Conservation (phyloP, 1,140 invertebrate species). For the Piezodorus guildinii region DNA sequence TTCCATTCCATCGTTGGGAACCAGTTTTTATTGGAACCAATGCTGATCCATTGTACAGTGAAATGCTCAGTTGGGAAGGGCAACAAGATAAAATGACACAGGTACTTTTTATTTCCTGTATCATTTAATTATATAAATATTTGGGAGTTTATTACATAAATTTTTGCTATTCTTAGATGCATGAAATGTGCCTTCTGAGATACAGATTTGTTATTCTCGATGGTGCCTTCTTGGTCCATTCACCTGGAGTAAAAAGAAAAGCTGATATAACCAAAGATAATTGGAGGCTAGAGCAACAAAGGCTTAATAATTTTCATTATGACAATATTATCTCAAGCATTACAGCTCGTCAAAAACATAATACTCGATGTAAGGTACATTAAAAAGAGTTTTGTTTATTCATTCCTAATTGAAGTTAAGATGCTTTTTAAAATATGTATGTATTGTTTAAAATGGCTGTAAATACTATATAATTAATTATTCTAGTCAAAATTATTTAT, state of each 20-base stretch:
- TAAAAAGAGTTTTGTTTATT: background rate
- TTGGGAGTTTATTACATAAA: background rate
- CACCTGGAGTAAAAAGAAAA: constrained; percentile 51
- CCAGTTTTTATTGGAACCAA: constrained; percentile 71
- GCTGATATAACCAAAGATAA: constrained; percentile 12
- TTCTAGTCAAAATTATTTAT: background rate
- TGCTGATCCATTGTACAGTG: constrained; percentile 66
- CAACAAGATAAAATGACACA: constrained; percentile 77
- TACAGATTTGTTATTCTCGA: constrained; percentile 65
- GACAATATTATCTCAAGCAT: constrained; percentile 24
- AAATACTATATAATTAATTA: background rate
- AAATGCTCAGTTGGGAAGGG: constrained; percentile 69
- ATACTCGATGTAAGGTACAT: constrained; percentile 69
- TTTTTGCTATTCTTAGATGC: constrained; percentile 46
- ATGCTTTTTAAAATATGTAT: background rate
- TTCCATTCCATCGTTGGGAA: constrained; percentile 67
- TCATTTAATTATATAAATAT: background rate
- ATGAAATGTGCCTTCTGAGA: constrained; percentile 62
- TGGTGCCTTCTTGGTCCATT: constrained; percentile 65
- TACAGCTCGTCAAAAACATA: constrained; percentile 28
- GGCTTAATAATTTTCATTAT: constrained; percentile 23
- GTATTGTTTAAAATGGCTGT: background rate
- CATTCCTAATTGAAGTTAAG: background rate
- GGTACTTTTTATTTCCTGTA: constrained; percentile 35
- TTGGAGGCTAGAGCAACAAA: constrained; percentile 17